Evolutionary conservation across 1,140 invertebrate species (phyloP), one percentile per base, ranked within the genome.

Genomic region (Nebria ingens): DNA sequence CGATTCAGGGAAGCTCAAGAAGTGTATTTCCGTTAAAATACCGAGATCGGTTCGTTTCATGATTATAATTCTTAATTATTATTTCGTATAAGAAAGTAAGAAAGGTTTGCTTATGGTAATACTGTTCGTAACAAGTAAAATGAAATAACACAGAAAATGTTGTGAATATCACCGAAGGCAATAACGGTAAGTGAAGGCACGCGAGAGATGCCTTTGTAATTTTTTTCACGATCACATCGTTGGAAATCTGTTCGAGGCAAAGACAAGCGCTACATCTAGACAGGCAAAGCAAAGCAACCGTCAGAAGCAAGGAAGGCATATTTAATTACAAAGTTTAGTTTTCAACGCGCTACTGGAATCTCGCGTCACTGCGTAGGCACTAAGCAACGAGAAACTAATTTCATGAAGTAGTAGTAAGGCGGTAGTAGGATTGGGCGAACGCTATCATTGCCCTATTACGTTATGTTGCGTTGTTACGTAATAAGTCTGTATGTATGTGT

Each of bases 281-380:
- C 6, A 34, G 25, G 25, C 6, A 34, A 34, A 34, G 40, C n/a
- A n/a, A n/a, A n/a, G 40, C 17, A 17, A 45, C 40, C n/a, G n/a
- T n/a, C n/a, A n/a, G n/a, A n/a, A n/a, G n/a, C n/a, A n/a, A n/a
- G n/a, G n/a, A n/a, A n/a, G 17, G 40, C 6, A 45, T 45, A 45
- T 45, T 45, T 45, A 45, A 45, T 45, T 45, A 45, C 6, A 45
- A 45, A 45, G 40, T 45, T 45, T 45, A 45, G 40, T 45, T 45
- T 34, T 34, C 25, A 34, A 34, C 6, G 40, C 6, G 40, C 40
- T 17, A 17, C 40, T 45, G 40, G 17, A 45, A 45, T 45, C 40
- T 17, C 40, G 15, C 40, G 40, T 45, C 40, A 45, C 40, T 45
- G 40, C 40, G 40, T 45, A 45, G 15, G 17, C 40, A 45, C 6